Evolutionary conservation across 2,888 invertebrate species (phyloP).

Genomic region (Mythimna vitellina): DNA sequence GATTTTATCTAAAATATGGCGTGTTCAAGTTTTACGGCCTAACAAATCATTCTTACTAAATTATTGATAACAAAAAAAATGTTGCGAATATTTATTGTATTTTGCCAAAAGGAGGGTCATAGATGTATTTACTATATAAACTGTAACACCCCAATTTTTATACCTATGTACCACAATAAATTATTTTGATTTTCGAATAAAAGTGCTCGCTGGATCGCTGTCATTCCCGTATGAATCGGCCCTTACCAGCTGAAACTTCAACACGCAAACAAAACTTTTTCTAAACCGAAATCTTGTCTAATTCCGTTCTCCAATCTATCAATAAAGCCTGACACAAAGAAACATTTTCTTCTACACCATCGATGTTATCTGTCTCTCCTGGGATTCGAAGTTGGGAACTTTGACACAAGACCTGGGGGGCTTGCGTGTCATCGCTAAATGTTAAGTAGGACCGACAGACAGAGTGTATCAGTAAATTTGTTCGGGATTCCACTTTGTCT

Average conservation of each 20-base stretch:
- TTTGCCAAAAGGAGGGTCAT: no score
- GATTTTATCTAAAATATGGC: no score
- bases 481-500: neutral
- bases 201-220: no score
- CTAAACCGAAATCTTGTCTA: slow-evolving; percentile 12
- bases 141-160: no score
- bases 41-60: no score
- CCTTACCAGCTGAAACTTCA: neutral
- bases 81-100: no score
- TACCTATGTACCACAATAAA: no score
- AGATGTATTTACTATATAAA: no score
- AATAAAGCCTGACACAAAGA: slow-evolving; percentile 36
- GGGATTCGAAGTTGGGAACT: slow-evolving; percentile 55
- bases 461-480: slow-evolving; percentile 43
- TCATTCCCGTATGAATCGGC: neutral
- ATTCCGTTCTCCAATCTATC: slow-evolving; percentile 34
- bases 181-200: no score
- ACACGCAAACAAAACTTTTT: neutral
- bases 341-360: slow-evolving; percentile 29
- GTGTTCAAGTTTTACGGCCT: no score
- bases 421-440: slow-evolving; percentile 29
- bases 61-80: no score
- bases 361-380: slow-evolving; percentile 29
- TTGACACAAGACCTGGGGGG: slow-evolving; percentile 37
- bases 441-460: slow-evolving; percentile 37